These are phyloP conservation scores for Pogonomyrmex californicus DNA, from an alignment of 1,140 invertebrate genomes.

Conservation along the genomic window DNA sequence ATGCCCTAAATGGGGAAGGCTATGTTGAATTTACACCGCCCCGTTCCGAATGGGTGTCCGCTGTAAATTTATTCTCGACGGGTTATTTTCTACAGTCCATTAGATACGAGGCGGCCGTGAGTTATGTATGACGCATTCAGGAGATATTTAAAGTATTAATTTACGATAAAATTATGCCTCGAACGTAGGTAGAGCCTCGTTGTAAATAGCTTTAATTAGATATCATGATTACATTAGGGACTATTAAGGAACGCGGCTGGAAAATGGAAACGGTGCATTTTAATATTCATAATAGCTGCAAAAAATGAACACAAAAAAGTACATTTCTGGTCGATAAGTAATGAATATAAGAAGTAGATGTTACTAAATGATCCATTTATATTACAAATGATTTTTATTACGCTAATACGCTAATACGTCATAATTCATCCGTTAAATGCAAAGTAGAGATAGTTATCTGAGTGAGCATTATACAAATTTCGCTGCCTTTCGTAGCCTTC, in stretches of 20 bases:
- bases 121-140: constrained; percentile 45
- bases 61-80: constrained; percentile 59
- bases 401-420: constrained; percentile 16
- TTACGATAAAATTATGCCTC: constrained; percentile 54
- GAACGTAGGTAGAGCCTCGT: neutral
- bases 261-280: constrained; percentile 4
- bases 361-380: neutral
- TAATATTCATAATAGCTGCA: constrained; percentile 1
- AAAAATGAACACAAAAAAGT: neutral
- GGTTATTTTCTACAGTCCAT: constrained; percentile 63
- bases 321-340: neutral
- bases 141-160: constrained; percentile 58
- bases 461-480: constrained; percentile 50
- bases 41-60: constrained; percentile 42
- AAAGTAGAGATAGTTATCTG: constrained; percentile 37
- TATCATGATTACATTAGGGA: constrained; percentile 20
- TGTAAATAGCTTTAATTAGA: constrained; percentile 29
- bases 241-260: neutral
- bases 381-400: constrained; percentile 25
- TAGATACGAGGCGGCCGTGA: constrained; percentile 40
- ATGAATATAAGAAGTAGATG: neutral
- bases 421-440: constrained; percentile 47
- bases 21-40: constrained; percentile 59
- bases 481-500: neutral
- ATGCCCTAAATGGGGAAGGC: constrained; percentile 58